These are phyloP conservation scores for Cotesia glomerata DNA, from an alignment of 1,140 invertebrate species.

Conservation along the genomic window DNA sequence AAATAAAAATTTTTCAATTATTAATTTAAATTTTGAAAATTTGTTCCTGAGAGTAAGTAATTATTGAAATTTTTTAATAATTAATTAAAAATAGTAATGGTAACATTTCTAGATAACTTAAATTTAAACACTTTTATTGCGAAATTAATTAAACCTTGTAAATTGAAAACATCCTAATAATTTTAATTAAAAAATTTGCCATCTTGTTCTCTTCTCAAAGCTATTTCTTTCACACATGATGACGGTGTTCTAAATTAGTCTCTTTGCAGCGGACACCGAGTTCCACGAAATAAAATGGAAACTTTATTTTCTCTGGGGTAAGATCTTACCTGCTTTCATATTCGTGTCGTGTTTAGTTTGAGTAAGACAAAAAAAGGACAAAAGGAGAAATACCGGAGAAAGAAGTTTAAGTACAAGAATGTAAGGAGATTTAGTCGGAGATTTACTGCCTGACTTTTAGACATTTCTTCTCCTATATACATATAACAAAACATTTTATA, in stretches of 20 bases:
- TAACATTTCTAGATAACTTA: no score
- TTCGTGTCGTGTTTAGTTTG: constrained; percentile 48
- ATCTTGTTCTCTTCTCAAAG: no score
- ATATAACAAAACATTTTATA: constrained; percentile 9
- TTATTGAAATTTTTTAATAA: no score
- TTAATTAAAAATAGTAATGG: no score
- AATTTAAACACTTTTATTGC: no score
- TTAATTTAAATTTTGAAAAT: no score
- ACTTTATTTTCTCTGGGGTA: constrained; percentile 45
- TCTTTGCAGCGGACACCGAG: neutral
- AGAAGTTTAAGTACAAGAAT: constrained; percentile 35
- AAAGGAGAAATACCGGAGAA: constrained; percentile 2
- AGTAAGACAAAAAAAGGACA: constrained; percentile 22
- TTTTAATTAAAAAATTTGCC: no score
- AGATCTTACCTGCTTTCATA: constrained; percentile 34
- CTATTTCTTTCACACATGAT: constrained; percentile 16
- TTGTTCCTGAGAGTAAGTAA: no score
- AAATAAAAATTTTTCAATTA: no score
- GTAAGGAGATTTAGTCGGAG: constrained; percentile 48
- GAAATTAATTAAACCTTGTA: no score
- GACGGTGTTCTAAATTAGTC: neutral
- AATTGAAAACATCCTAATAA: no score
- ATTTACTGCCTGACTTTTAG: constrained; percentile 38
- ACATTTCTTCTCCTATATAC: constrained; percentile 32
- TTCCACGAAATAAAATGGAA: constrained; percentile 45